Evolutionary conservation across 2,797 vertebrate species (phyloP), one percentile per base, ranked within the genome.

Genomic region (Xiphorhynchus erythropygius): DNA sequence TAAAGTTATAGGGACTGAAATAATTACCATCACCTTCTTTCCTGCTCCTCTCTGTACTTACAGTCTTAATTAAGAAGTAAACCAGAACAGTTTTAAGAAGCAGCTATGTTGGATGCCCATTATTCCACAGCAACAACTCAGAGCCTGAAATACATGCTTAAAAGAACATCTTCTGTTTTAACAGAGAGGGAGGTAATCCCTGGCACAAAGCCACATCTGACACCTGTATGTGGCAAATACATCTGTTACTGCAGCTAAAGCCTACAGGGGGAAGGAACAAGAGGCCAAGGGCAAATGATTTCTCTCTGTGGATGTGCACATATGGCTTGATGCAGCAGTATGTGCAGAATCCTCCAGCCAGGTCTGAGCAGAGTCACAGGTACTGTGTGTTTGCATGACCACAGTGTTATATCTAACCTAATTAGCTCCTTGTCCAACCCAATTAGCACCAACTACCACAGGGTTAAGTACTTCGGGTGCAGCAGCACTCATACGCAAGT

Each of bases 391-490:
- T 59, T 91, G 39, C 68, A 75, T 71, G 76, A 90, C 90, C 90
- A 77, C 49, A 35, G n/a, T 50, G 75, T 28, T 80, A 30, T 71
- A 73, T 28, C 87, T 84, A 84, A 92, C 84, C 82, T 95, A 91
- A 96, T 95, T 94, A 93, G 74, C 84, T 84, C 67, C 30, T 33
- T 17, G 64, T 74, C 71, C 87, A 83, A 89, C 64, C 64, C 91
- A 95, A 96, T 96, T 92, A 95, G 79, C 82, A 95, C 94, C 64
- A 93, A 68, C 68, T 92, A 92, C 68, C 91, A 93, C 82, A 89
- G 87, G 89, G 93, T 93, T 96, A 95, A 96, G 84, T 60, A 77
- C 81, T 93, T 73, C 5, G 64, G 71, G 91, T 64, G 35, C 59
- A 95, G 37, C 42, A 47, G 41, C 35, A 73, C 14, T 28, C 55